phyloP scores from a whole-genome alignment of 92 coral and sea anemone genomes.

The Parazoanthus swiftii region DNA sequence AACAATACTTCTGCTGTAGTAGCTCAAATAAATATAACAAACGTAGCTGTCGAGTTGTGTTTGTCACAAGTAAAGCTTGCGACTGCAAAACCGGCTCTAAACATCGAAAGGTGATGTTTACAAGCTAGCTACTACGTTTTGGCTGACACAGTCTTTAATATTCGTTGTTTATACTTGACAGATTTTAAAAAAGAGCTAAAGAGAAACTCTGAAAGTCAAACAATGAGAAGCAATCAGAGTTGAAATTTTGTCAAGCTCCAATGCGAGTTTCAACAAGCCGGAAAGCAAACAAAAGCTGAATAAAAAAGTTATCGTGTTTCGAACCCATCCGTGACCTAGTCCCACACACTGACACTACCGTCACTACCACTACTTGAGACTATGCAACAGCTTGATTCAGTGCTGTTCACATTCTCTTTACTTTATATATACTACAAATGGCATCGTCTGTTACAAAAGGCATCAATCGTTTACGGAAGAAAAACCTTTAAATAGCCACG shows the following conservation, averaged over 20 bases:
- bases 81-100: constrained; percentile 25
- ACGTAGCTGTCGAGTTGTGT: constrained; percentile 27
- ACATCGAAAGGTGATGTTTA: constrained; percentile 22
- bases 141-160: constrained; percentile 28
- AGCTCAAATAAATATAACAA: constrained; percentile 26
- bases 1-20: constrained; percentile 27
- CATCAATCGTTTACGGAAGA: constrained; percentile 16
- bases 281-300: constrained; percentile 15
- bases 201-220: constrained; percentile 25
- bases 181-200: constrained; percentile 15
- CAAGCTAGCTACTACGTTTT: constrained; percentile 20
- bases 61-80: constrained; percentile 26
- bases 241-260: constrained; percentile 15
- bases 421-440: constrained; percentile 24
- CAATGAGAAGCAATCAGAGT: constrained; percentile 21
- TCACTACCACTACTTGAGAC: constrained; percentile 16
- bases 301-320: constrained; percentile 20
- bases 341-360: background rate
- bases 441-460: constrained; percentile 1
- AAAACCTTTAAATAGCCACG: constrained; percentile 29
- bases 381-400: constrained; percentile 28
- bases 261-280: constrained; percentile 18
- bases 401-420: constrained; percentile 28
- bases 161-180: constrained; percentile 25
- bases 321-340: constrained; percentile 18